Evolutionary conservation across 2,888 invertebrate genomes (phyloP).

Genomic region (Microctonus aethiopoides): DNA sequence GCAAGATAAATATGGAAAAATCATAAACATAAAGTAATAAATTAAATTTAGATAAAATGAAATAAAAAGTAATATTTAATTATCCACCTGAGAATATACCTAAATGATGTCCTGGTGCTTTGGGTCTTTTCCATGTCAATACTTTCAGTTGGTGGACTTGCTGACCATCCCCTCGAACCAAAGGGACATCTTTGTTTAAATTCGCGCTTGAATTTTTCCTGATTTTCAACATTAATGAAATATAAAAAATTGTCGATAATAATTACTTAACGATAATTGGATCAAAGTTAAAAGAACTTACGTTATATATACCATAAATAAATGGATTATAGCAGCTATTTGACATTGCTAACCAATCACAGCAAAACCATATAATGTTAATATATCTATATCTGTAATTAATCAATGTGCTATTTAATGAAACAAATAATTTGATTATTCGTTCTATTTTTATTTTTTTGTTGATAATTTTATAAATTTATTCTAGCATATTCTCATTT

Average conservation of each 20-base stretch:
- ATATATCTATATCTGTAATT: conserved; percentile 79
- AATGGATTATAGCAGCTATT: conserved; percentile 92
- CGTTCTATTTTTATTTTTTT: not conserved
- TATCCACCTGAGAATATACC: conserved; percentile 49
- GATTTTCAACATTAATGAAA: not conserved
- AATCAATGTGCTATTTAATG: conserved; percentile 1
- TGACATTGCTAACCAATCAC: conserved; percentile 90
- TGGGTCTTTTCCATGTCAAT: conserved; percentile 56
- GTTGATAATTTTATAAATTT: not conserved
- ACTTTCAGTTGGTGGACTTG: conserved; percentile 54
- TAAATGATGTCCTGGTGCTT: conserved; percentile 53
- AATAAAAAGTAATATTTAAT: not conserved
- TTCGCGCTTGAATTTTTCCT: conserved; percentile 85
- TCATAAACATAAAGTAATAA: not conserved
- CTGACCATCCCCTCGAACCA: conserved; percentile 61
- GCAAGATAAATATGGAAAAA: no score
- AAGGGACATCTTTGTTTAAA: conserved; percentile 78
- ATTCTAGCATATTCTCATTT: not conserved
- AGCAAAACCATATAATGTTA: conserved; percentile 87
- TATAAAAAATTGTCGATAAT: no score
- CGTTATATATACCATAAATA: conserved; percentile 90
- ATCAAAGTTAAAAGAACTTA: no score
- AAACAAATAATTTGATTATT: not conserved
- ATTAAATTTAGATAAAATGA: not conserved
- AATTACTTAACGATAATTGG: no score